Evolutionary conservation across 2,888 invertebrate genomes (phyloP).

Genomic region (Achlya flavicornis): DNA sequence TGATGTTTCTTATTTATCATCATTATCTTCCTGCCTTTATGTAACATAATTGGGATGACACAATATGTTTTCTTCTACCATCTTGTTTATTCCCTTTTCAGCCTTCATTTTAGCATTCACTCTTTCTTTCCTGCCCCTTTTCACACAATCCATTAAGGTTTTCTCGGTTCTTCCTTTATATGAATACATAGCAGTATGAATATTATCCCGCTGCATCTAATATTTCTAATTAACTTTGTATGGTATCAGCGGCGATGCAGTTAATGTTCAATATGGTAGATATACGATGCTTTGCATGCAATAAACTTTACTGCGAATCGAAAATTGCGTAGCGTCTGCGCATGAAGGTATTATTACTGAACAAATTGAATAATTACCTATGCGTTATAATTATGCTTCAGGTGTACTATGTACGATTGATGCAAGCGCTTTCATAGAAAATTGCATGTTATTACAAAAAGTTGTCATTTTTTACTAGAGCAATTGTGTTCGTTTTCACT

Average conservation of each 20-base stretch:
- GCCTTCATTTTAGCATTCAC: no score
- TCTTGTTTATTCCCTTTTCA: no score
- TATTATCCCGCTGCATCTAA: not conserved
- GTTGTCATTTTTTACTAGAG: not conserved
- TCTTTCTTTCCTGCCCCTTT: no score
- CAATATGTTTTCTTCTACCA: no score
- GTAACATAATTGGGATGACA: no score
- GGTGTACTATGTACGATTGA: not conserved
- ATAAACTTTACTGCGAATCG: not conserved
- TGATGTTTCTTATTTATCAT: no score
- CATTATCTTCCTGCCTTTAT: no score
- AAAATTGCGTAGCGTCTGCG: not conserved
- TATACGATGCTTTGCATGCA: not conserved
- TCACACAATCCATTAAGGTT: no score
- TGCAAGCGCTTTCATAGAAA: not conserved
- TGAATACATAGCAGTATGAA: no score
- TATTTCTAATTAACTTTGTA: not conserved
- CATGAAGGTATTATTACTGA: slow-evolving; percentile 1
- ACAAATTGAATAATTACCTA: slow-evolving; percentile 5
- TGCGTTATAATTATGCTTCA: not conserved
- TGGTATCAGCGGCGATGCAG: not conserved
- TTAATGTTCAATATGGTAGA: not conserved
- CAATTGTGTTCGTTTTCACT: not conserved
- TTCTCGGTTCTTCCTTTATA: no score
- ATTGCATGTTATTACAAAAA: not conserved